Conservation (phyloP, 1,140 invertebrate species). For the Choristoneura fumiferana region DNA sequence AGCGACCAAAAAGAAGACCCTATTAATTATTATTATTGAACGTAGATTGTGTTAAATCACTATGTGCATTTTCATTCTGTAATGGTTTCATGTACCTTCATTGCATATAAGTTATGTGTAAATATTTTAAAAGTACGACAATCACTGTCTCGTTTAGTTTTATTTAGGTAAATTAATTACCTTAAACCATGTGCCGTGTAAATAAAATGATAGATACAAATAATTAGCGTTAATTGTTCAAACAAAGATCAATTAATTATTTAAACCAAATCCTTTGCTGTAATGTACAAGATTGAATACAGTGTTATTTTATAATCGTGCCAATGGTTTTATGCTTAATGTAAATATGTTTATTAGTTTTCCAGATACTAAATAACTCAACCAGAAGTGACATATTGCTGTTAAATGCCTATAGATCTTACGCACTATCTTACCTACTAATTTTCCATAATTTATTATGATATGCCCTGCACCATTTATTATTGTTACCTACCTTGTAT, state of each 20-base stretch:
- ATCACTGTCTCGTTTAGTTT: conserved; percentile 42
- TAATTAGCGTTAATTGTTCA: conserved; percentile 15
- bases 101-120: conserved; percentile 66
- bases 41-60: no score
- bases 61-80: conserved; percentile 27
- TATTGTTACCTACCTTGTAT: neutral
- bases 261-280: conserved; percentile 69
- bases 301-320: conserved; percentile 54
- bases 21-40: conserved; percentile 22
- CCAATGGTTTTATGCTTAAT: conserved; percentile 54
- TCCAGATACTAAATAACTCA: conserved; percentile 8
- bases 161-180: conserved; percentile 56
- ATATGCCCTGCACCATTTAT: neutral
- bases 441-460: neutral
- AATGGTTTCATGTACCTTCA: conserved; percentile 59
- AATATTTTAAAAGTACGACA: conserved; percentile 52
- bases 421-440: neutral
- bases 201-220: conserved; percentile 34
- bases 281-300: conserved; percentile 65
- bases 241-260: conserved; percentile 32
- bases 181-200: conserved; percentile 43
- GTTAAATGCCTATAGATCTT: neutral
- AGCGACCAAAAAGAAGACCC: neutral
- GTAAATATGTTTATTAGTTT: conserved; percentile 37
- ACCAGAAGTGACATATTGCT: conserved; percentile 13